Evolutionary conservation across 1,140 invertebrate genomes (phyloP).

Genomic region (Trissolcus basalis): DNA sequence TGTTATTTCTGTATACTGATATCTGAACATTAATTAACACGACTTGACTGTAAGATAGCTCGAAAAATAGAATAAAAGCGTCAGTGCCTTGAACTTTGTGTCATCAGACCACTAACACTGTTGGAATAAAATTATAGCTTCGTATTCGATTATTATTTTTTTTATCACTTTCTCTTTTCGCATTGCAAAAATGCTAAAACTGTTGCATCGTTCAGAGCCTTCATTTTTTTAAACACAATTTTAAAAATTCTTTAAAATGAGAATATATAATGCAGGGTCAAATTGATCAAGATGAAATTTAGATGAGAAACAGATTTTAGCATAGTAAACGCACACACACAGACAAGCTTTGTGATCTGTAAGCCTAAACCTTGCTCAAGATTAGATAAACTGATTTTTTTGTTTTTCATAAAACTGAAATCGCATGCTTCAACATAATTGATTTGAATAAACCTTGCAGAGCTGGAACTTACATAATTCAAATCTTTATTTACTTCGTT

Average conservation of each 20-base stretch:
- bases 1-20: neutral
- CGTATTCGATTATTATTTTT: too few species aligned
- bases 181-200: too few species aligned
- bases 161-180: too few species aligned
- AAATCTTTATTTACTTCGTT: neutral
- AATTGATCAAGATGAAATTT: too few species aligned
- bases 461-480: constrained; percentile 1
- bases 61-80: constrained; percentile 21
- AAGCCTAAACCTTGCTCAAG: neutral
- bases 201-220: too few species aligned
- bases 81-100: constrained; percentile 57
- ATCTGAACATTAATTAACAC: constrained; percentile 8
- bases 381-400: constrained; percentile 10
- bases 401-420: neutral
- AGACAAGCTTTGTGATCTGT: too few species aligned
- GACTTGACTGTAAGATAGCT: constrained; percentile 6
- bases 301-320: too few species aligned
- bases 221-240: too few species aligned
- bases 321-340: too few species aligned
- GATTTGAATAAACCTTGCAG: neutral
- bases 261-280: too few species aligned
- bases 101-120: constrained; percentile 38
- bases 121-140: constrained; percentile 32
- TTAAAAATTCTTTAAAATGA: too few species aligned
- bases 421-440: constrained; percentile 2